Evolutionary conservation across 2,888 invertebrate species (phyloP), one percentile per base, ranked within the genome.

Genomic region (Kryphioiulus occultus): DNA sequence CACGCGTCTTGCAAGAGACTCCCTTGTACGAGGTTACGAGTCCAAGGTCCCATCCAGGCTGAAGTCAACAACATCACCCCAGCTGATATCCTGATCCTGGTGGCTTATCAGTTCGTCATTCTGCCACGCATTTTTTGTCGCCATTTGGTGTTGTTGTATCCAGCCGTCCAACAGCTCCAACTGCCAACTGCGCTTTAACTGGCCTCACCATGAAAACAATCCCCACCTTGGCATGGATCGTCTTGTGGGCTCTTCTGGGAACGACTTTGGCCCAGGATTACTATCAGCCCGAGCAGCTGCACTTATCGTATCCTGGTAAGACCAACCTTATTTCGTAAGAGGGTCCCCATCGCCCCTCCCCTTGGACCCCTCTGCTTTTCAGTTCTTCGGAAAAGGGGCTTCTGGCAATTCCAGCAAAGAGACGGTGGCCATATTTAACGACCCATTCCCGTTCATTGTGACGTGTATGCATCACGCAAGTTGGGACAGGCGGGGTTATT

Each of bases 231-330:
- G 22, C 22, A 3, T 12, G n/a, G 85, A 22, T 30, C 22, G 17
- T 42, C 35, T 22, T 85, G 30, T 85, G 42, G 85, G 26, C 26
- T 9, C n/a, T 47, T 85, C 42, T 59, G 22, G 0, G 59, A 7
- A 22, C n/a, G 30, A 44, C 26, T 59, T 19, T 32, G 17, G 86
- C 35, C 68, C 78, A 86, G 32, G 53, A 35, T 53, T 88, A 88
- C 86, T 88, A 85, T 30, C 88, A 88, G 30, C 88, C 88, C 4
- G 88, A 88, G 68, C 88, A 88, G 44, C 26, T 88, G 5, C 88
- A 88, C 47, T n/a, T 88, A 30, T 88, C 88, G 3, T 88, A 88
- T 35, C 87, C 87, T 30, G 87, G 88, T 88, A 84, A 88, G 68
- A 59, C 59, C 59, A 59, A 7, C 19, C 22, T 22, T 59, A 59